Base-by-base conservation (phyloP, 2,113 vertebrate species). In the Eretmochelys imbricata region DNA sequence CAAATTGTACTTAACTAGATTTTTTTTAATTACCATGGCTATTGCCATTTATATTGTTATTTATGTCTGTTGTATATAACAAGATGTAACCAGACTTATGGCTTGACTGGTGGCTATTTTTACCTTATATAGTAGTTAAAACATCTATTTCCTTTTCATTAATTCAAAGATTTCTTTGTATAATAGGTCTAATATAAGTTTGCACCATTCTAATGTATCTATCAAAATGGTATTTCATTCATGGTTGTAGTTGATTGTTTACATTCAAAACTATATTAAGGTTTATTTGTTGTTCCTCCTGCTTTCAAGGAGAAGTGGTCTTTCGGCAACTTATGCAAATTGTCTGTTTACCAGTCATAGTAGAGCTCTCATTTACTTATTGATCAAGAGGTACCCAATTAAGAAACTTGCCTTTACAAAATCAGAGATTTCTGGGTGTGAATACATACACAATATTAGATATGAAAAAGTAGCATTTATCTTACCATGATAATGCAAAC, bases 401-500 rank as follows among this genome's bases (percentile, higher is more conserved):
- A 53, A 50, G 84, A 88, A 59, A 29, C 17, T 59, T 83, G 14
- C 38, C 65, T 95, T 78, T 53, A 42, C 12, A 80, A 84, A 46
- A 85, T 16, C 3, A 54, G 62, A 24, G 48, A 75, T 78, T 87
- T 82, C 13, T 55, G 1, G 85, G 55, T 25, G 82, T 69, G 17
- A 72, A 72, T 72, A 72, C 65, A 72, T n/a, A 38, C 65, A 38
- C n/a, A 38, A 22, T 38, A 9, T 6, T 38, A 78, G 49, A n/a
- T 35, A 83, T 65, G 82, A 55, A 54, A 31, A 1, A 1, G 0
- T 87, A 96, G 22, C 1, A 2, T 48, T 29, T 31, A 25, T 88
- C 91, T 80, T 17, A 48, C 25, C 27, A 25, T 0, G 0, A 5
- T 94, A 78, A 86, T 8, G 5, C 27, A 55, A 27, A 65, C 83